These are phyloP conservation scores for Patella caerulea DNA, from an alignment of 2,888 invertebrate genomes.

Conservation along the genomic window DNA sequence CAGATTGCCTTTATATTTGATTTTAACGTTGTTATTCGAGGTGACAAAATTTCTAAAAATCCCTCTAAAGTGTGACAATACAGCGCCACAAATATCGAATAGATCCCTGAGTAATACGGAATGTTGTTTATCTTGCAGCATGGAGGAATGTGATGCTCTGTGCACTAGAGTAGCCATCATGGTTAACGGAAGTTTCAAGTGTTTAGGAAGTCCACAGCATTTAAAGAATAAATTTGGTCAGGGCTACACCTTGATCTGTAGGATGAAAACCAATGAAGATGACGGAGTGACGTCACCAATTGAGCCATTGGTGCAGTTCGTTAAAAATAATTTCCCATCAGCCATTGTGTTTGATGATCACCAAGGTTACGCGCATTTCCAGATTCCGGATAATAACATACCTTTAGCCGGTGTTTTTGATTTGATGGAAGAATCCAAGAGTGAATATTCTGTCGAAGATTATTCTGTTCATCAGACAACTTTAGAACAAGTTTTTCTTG, in stretches of 20 bases:
- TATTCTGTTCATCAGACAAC: constrained; percentile 71
- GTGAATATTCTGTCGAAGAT: constrained; percentile 60
- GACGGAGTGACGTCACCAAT: constrained; percentile 45
- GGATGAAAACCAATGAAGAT: constrained; percentile 49
- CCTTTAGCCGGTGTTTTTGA: constrained; percentile 69
- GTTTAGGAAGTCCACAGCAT: constrained; percentile 81
- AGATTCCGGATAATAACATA: constrained; percentile 62
- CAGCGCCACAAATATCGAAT: no score
- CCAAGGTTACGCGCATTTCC: constrained; percentile 72
- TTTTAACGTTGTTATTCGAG: no score
- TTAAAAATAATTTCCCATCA: constrained; percentile 75
- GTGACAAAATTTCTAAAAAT: no score
- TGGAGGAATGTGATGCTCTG: constrained; percentile 90
- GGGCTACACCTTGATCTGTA: constrained; percentile 78
- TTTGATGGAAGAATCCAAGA: constrained; percentile 64
- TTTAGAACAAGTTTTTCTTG: constrained; percentile 72
- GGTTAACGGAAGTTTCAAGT: constrained; percentile 81
- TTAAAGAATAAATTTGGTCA: constrained; percentile 81
- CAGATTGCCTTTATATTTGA: no score
- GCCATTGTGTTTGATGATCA: constrained; percentile 81
- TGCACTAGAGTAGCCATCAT: constrained; percentile 85
- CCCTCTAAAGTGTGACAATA: no score
- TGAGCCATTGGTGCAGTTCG: constrained; percentile 60
- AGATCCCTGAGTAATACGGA: no score
- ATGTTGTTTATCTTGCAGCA: constrained; percentile 74